Base-by-base conservation (phyloP, 2,797 vertebrate species). In the Thamnophis elegans region DNA sequence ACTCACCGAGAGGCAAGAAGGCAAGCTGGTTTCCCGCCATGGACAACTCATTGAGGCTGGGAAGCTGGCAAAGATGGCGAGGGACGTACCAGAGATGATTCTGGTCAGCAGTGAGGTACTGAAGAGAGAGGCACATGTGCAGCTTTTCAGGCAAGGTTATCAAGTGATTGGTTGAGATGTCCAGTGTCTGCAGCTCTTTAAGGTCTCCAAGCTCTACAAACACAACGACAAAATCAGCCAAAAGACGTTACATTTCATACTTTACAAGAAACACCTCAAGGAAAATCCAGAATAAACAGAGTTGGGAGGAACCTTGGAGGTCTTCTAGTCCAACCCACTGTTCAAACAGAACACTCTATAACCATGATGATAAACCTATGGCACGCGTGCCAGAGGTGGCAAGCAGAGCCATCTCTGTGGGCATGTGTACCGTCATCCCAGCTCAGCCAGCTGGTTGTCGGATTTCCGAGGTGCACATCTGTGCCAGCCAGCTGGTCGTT, bases 1-100 rank as follows among this genome's bases (percentile, higher is more conserved):
- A 97, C 98, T 98, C 96, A 99, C 99, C 99, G 0, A 99, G 98
- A 0, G 99, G 99, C 92, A 99, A 97, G 95, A 98, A 99, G 0
- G 97, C 98, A 68, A 99, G 98, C 88, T 98, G 97, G 97, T 99
- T 99, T 62, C 99, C 98, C 5, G 99, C 98, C 98, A 99, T 98
- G 95, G 99, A 99, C 95, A 99, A 98, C 98, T 99, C 99, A 18
- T 98, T 99, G 97, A 99, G 99, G 96, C 98, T 98, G 56, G 98
- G 98, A 59, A 99, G 98, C 94, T 98, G 98, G 97, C 99, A 99
- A 92, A 99, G 98, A 93, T 99, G 99, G 10, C 99, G 98, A 1
- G 99, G 99, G 90, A 99, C 93, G 25, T 97, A 97, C 95, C 97
- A 98, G 82, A 99, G 97, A 90, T 96, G 97, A 97, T 99, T 99